Percentiles rank a stretch among this genome's conserved stretches.
Conservation (phyloP, 2,888 invertebrate species). For the Drepanosiphum platanoidis region DNA sequence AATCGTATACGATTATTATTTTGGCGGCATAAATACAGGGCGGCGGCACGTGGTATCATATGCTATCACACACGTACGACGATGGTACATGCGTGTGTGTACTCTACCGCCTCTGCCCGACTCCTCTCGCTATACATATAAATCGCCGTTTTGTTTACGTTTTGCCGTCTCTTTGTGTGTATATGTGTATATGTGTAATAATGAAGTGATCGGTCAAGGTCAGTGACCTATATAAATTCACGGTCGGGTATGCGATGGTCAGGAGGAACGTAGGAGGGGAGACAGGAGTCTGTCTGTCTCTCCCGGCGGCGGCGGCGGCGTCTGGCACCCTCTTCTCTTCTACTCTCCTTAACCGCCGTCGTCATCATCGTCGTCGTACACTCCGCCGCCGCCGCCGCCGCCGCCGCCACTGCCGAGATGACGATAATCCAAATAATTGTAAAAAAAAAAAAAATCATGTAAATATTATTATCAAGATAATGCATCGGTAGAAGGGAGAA, state of each 20-base stretch:
- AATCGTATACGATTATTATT: background rate
- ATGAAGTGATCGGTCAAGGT: constrained; percentile 62
- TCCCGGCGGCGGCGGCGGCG: constrained; percentile 36
- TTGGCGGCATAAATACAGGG: constrained; percentile 12
- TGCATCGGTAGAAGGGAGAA: constrained; percentile 23
- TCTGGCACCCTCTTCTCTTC: constrained; percentile 56
- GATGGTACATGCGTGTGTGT: background rate
- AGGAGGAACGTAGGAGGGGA: constrained; percentile 25
- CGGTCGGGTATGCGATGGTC: constrained; percentile 50
- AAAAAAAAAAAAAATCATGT: constrained; percentile 40
- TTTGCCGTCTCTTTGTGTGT: constrained; percentile 55
- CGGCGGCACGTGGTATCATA: constrained; percentile 23
- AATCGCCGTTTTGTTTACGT: constrained; percentile 61
- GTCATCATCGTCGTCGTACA: constrained; percentile 3
- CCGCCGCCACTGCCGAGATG: constrained; percentile 18
- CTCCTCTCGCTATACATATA: constrained; percentile 24
- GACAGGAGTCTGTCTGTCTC: constrained; percentile 62
- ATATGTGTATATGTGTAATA: constrained; percentile 51
- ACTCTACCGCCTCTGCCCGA: constrained; percentile 15
- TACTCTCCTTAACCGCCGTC: constrained; percentile 17
- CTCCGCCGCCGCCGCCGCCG: constrained; percentile 11
- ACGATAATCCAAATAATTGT: constrained; percentile 59
- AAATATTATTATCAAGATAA: constrained; percentile 46
- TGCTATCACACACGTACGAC: background rate
- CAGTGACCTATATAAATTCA: constrained; percentile 62